Conservation (phyloP, 2,797 vertebrate species). For the Macropus fuliginosus region DNA sequence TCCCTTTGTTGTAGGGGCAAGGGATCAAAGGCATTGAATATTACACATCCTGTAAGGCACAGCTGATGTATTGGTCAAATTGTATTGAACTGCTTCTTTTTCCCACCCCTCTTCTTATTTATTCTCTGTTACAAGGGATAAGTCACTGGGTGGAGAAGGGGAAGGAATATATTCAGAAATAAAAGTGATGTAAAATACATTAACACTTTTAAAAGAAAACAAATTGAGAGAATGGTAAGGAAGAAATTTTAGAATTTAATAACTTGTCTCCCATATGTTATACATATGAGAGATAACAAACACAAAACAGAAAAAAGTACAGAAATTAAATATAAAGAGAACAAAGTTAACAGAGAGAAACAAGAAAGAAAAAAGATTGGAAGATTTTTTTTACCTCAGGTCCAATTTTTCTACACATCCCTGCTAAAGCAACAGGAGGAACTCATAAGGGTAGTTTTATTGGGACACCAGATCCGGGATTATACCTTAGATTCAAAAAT, state of each 20-base stretch:
- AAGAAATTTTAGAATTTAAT: slow-evolving; percentile 83
- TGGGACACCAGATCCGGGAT: slow-evolving; percentile 93
- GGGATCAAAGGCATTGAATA: not conserved
- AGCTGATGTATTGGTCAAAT: not conserved
- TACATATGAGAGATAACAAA: slow-evolving; percentile 86
- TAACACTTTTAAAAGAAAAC: not conserved
- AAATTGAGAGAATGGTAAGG: slow-evolving; percentile 44
- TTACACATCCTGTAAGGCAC: not conserved
- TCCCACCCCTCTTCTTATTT: not conserved
- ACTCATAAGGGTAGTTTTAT: slow-evolving; percentile 85
- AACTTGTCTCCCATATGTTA: slow-evolving; percentile 81
- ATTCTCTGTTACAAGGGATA: not conserved
- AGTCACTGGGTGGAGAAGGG: not conserved
- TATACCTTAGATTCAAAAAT: slow-evolving; percentile 92
- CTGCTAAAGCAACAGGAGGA: slow-evolving; percentile 91
- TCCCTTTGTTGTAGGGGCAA: not conserved
- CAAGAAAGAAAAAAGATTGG: slow-evolving; percentile 88
- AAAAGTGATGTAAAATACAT: not conserved
- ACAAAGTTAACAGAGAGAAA: slow-evolving; percentile 84
- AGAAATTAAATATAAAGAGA: slow-evolving; percentile 88
- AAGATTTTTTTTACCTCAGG: slow-evolving; percentile 91
- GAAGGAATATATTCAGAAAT: not conserved
- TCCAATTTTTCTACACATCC: slow-evolving; percentile 91
- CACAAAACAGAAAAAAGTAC: slow-evolving; percentile 85
- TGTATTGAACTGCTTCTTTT: not conserved